These are phyloP conservation scores for Parapristionchus giblindavisi DNA, from an alignment of 2,888 invertebrate species.

Conservation along the genomic window DNA sequence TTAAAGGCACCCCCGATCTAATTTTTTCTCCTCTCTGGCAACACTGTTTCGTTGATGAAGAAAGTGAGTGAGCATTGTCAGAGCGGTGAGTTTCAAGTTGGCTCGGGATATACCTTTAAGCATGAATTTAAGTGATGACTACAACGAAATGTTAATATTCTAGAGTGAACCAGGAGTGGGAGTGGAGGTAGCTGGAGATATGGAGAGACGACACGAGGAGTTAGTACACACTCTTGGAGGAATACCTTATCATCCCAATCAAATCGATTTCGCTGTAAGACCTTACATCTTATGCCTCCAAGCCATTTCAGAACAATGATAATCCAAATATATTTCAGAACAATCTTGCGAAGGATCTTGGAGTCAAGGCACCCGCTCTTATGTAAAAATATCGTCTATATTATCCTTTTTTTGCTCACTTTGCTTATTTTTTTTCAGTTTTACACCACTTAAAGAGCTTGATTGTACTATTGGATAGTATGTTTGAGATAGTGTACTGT, in stretches of 20 bases:
- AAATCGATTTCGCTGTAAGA: constrained; percentile 54
- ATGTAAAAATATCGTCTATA: too few species aligned
- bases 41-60: too few species aligned
- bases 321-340: not conserved
- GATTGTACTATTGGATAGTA: too few species aligned
- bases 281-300: not conserved
- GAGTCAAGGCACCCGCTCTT: constrained; percentile 3
- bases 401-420: too few species aligned
- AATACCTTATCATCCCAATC: constrained; percentile 66
- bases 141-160: constrained; percentile 32
- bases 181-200: constrained; percentile 65
- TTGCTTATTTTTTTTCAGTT: too few species aligned
- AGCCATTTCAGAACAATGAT: not conserved
- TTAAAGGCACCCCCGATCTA: too few species aligned
- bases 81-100: too few species aligned
- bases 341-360: constrained; percentile 19
- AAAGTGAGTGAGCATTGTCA: too few species aligned
- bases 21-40: too few species aligned
- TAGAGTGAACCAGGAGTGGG: constrained; percentile 48
- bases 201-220: constrained; percentile 58
- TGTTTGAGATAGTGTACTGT: too few species aligned
- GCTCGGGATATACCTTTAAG: too few species aligned
- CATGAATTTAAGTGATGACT: not conserved
- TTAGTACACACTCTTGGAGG: constrained; percentile 60
- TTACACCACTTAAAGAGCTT: too few species aligned